Evolutionary conservation across 2,113 vertebrate species (phyloP).

Genomic region (Hippocampus guttulatus): DNA sequence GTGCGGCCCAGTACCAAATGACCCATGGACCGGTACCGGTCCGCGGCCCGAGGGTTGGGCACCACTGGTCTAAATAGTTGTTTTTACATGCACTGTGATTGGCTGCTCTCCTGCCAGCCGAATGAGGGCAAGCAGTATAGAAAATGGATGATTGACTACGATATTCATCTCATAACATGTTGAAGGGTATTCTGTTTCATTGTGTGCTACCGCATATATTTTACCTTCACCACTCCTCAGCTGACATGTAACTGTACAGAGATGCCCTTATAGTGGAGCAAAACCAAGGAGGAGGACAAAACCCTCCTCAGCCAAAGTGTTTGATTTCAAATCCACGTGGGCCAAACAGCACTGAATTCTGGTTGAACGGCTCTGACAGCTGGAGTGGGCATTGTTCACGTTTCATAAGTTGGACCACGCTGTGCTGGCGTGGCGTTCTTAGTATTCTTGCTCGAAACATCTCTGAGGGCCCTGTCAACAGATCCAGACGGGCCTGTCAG

Average conservation of each 20-base stretch:
- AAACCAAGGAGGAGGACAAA: slow-evolving; percentile 13
- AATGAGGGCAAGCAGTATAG: neutral
- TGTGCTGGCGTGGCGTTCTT: slow-evolving; percentile 21
- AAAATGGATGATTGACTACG: neutral
- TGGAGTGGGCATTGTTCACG: slow-evolving; percentile 31
- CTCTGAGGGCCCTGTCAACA: slow-evolving; percentile 61
- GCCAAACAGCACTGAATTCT: slow-evolving; percentile 12
- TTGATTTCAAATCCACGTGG: slow-evolving; percentile 26
- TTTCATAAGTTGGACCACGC: slow-evolving; percentile 24
- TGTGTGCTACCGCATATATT: neutral
- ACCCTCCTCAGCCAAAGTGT: slow-evolving; percentile 10
- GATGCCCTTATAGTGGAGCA: neutral
- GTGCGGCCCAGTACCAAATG: too few relatives aligned
- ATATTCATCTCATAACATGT: neutral
- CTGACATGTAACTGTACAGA: neutral
- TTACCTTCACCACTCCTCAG: neutral
- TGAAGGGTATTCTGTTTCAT: neutral
- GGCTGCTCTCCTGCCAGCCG: neutral
- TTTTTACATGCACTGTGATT: too few relatives aligned
- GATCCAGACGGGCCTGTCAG: slow-evolving; percentile 59
- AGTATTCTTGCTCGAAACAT: slow-evolving; percentile 34
- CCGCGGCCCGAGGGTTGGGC: too few relatives aligned
- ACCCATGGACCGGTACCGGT: too few relatives aligned
- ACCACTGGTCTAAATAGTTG: too few relatives aligned
- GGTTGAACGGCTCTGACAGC: slow-evolving; percentile 35